Conservation (phyloP, 2,888 invertebrate species). For the Leucoptera coffeella region DNA sequence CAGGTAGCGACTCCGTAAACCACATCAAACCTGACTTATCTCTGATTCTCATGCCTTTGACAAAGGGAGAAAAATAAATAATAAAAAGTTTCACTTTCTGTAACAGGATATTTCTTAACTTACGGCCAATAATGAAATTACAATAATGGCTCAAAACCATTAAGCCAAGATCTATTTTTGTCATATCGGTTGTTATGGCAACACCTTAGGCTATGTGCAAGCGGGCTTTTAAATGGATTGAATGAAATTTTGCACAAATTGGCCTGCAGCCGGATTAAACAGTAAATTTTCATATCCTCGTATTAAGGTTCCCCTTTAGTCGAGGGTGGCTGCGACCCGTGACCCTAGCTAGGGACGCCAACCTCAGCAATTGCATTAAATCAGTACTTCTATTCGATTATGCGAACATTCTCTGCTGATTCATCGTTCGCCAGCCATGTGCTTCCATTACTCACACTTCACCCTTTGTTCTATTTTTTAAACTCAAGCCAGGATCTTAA, state of each 20-base stretch:
- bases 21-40: constrained; percentile 15
- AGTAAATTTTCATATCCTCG: constrained; percentile 52
- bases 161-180: too few relatives aligned
- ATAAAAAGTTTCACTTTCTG: too few relatives aligned
- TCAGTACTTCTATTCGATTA: constrained; percentile 42
- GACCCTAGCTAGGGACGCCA: constrained; percentile 28
- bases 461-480: too few relatives aligned
- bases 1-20: constrained; percentile 18
- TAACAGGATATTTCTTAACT: too few relatives aligned
- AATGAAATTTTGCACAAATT: constrained; percentile 52
- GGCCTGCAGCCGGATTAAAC: constrained; percentile 48
- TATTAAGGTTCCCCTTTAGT: constrained; percentile 43
- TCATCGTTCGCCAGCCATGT: constrained; percentile 10
- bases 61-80: background rate
- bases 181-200: too few relatives aligned
- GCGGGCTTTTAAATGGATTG: constrained; percentile 50
- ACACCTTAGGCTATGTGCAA: too few relatives aligned
- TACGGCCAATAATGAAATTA: too few relatives aligned
- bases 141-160: too few relatives aligned
- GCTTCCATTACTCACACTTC: too few relatives aligned
- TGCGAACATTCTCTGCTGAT: constrained; percentile 20
- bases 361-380: constrained; percentile 48
- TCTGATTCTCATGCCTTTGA: background rate
- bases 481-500: too few relatives aligned
- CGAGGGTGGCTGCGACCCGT: constrained; percentile 32